Evolutionary conservation across 35 echinoderm and acorn worm species (phyloP), one percentile per base, ranked within the genome.

Genomic region (Heliocidaris tuberculata): DNA sequence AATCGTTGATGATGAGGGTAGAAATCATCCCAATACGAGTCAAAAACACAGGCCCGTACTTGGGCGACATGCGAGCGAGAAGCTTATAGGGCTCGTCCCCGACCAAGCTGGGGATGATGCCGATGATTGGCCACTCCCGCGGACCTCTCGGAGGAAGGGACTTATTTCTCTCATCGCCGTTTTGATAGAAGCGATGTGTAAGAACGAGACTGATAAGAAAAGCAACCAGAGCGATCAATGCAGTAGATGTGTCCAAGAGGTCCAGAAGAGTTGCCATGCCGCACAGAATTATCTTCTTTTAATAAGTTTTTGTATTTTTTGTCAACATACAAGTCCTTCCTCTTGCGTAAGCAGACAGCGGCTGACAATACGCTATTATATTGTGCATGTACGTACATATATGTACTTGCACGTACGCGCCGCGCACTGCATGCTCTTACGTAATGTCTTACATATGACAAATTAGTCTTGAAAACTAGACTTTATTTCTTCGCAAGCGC

Each of bases 41-140:
- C 30, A 48, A 88, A 29, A 95, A 95, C 50, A 95, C 87, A n/a
- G 94, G 86, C 6, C 94, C 94, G 60, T 88, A 89, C 42, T 95
- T 56, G 24, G 85, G 35, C n/a, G 94, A 88, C 86, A 95, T 90
- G 35, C 60, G 27, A 9, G 94, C 87, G 24, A 95, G 60, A 13
- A 88, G 52, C 49, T 88, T 95, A 48, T 95, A 90, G 9, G 87
- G 85, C 30, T 88, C 42, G 48, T 95, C 94, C n/a, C 94, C 94
- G 50, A 88, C 59, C 21, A 95, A 42, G n/a, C 48, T 95, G 48
- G 86, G 94, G 48, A 95, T 86, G 31, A 49, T 59, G 27, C 94
- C 94, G 13, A 95, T 59, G 13, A 95, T 8, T 9, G 94, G 94
- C 94, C 94, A 95, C 31, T 52, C 86, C 16, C 8, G 30, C 48